Base-by-base conservation (phyloP, 2,888 invertebrate species). In the Cataglyphis cursor region DNA sequence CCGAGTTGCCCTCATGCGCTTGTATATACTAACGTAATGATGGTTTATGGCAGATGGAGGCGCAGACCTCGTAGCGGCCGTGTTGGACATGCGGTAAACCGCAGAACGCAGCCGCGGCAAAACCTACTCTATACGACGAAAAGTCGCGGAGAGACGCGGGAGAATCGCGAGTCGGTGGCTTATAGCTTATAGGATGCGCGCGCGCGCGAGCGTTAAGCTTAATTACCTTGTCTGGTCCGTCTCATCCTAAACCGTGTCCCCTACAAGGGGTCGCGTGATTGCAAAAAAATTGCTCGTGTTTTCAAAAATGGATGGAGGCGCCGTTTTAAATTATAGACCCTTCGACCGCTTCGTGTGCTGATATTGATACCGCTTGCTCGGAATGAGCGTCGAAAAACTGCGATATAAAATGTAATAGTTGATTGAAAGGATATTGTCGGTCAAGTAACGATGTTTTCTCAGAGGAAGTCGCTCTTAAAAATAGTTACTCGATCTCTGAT, bases 1-100 rank as follows among this genome's bases (percentile, higher is more conserved):
- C 78, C 59, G 75, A 48, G 54, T 64, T 70, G 83, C 89, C 85
- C 90, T 89, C 87, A 81, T 90, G 89, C 89, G 90, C 92, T 89
- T 92, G 91, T 92, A 92, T 91, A 91, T 92, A 92, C 92, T 91
- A 89, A 90, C 93, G 91, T 94, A 94, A 94, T 94, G 93, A 93
- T 91, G 92, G 92, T 93, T 93, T 92, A 92, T 90, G 89, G 93
- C 81, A 90, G 81, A 88, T 87, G 90, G 88, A 90, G 89, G 85
- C 80, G 78, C 85, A 83, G 87, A 66, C 70, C 87, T 88, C 91
- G 89, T 86, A 90, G 92, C 90, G 91, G 89, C 91, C 93, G 93
- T 94, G 94, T 94, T 92, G 94, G 93, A 94, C 94, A 94, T 94
- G 94, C 94, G 94, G 94, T 94, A 90, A 93, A 94, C 94, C 94